phyloP scores from a whole-genome alignment of 2,888 invertebrate species.

The Aethes cnicana region DNA sequence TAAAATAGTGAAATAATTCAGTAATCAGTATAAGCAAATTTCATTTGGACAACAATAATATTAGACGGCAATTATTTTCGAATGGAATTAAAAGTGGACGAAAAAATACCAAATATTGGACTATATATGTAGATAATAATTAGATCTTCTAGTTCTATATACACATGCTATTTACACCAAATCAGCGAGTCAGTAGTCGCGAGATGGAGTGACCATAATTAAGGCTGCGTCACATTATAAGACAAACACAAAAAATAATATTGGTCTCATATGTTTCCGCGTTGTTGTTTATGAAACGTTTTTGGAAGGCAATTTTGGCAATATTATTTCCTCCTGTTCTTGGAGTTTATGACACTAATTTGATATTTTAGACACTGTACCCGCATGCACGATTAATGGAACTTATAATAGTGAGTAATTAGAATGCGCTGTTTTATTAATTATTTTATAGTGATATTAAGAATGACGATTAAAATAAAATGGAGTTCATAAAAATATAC shows the following conservation, averaged over 20 bases:
- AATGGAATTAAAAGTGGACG: slow-evolving; percentile 78
- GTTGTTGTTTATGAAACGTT: neutral
- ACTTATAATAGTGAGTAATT: neutral
- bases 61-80: slow-evolving; percentile 74
- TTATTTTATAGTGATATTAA: neutral
- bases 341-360: neutral
- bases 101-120: slow-evolving; percentile 75
- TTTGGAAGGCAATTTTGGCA: neutral
- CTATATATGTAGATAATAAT: slow-evolving; percentile 67
- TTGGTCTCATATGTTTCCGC: slow-evolving; percentile 2
- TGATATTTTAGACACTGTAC: neutral
- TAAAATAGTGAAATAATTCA: slow-evolving; percentile 54
- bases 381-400: neutral
- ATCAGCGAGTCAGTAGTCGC: slow-evolving; percentile 40
- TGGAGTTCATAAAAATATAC: slow-evolving; percentile 10
- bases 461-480: slow-evolving; percentile 8
- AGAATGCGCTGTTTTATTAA: neutral
- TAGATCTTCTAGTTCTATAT: slow-evolving; percentile 58
- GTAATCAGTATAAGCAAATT: slow-evolving; percentile 58
- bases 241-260: neutral
- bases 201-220: neutral
- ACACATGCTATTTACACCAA: slow-evolving; percentile 67
- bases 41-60: slow-evolving; percentile 69
- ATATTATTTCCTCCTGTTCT: neutral
- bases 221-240: neutral